Percentiles rank a stretch among this genome's conserved stretches.
phyloP scores from a whole-genome alignment of 2,888 invertebrate genomes.

The Notodonta ziczac region DNA sequence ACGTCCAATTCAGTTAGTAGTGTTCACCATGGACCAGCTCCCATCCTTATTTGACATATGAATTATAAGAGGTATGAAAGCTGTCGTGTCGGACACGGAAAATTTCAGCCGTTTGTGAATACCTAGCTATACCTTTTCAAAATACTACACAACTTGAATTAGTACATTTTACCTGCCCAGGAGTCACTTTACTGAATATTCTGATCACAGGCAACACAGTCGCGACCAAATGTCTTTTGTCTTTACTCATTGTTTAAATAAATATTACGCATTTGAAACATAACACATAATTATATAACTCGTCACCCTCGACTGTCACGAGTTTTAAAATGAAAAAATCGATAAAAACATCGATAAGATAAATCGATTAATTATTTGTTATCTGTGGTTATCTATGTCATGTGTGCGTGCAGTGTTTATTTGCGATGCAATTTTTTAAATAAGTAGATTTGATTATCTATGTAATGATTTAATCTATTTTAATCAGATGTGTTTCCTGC shows the following conservation, averaged over 20 bases:
- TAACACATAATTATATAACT: slow-evolving; percentile 4
- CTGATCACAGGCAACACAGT: slow-evolving; percentile 66
- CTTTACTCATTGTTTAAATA: slow-evolving; percentile 21
- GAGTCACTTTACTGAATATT: slow-evolving; percentile 69
- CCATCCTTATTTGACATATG: no score
- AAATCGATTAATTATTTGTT: slow-evolving; percentile 3
- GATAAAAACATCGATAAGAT: neutral
- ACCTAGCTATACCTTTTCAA: no score
- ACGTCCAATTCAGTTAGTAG: no score
- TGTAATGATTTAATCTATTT: no score
- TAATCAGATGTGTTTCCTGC: no score
- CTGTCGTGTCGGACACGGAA: no score
- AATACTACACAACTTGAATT: no score
- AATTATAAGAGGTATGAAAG: no score
- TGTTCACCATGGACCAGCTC: no score
- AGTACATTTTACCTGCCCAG: slow-evolving; percentile 61
- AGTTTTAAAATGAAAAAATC: slow-evolving; percentile 3
- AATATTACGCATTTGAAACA: neutral
- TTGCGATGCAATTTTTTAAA: neutral
- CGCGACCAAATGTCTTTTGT: slow-evolving; percentile 50
- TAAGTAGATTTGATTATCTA: no score
- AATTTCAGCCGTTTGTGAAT: no score
- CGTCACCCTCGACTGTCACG: slow-evolving; percentile 5
- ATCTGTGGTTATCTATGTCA: neutral
- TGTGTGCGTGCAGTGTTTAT: neutral